phyloP scores from a whole-genome alignment of 2,797 vertebrate species.

The Ibycter americanus region DNA sequence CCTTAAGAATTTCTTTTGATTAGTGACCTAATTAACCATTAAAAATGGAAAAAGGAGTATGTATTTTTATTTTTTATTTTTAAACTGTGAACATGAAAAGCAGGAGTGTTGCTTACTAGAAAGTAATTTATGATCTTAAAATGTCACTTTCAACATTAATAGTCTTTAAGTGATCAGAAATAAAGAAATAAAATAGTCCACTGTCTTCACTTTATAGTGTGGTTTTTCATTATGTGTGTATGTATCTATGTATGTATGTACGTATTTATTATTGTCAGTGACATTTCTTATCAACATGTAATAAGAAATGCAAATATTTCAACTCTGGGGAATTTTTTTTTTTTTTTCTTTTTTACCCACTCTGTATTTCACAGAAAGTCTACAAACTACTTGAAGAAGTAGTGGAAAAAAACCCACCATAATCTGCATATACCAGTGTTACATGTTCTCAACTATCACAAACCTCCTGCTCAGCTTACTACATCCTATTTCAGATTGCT shows the following conservation, averaged over 20 bases:
- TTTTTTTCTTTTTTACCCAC: no score
- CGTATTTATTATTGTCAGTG: not conserved
- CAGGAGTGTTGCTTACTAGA: constrained; percentile 9
- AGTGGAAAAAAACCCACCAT: not conserved
- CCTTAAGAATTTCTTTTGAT: constrained; percentile 77
- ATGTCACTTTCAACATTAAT: constrained; percentile 62
- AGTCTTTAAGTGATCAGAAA: constrained; percentile 37
- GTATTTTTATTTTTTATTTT: constrained; percentile 18
- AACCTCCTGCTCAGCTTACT: not conserved
- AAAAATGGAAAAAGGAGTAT: constrained; percentile 36
- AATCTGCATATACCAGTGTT: not conserved
- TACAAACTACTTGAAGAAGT: not conserved
- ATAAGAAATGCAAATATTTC: constrained; percentile 52
- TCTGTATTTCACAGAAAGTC: not conserved
- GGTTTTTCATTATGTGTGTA: not conserved
- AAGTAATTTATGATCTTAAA: constrained; percentile 68
- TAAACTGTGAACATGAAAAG: constrained; percentile 57
- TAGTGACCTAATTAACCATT: constrained; percentile 81
- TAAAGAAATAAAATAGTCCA: not conserved
- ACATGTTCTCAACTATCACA: not conserved
- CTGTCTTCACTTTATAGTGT: not conserved
- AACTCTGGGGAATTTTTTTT: not conserved
- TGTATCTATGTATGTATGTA: not conserved
- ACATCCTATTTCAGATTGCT: not conserved
- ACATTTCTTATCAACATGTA: constrained; percentile 3